Evolutionary conservation across 1,140 invertebrate species (phyloP), one percentile per base, ranked within the genome.

Genomic region (Popillia japonica): DNA sequence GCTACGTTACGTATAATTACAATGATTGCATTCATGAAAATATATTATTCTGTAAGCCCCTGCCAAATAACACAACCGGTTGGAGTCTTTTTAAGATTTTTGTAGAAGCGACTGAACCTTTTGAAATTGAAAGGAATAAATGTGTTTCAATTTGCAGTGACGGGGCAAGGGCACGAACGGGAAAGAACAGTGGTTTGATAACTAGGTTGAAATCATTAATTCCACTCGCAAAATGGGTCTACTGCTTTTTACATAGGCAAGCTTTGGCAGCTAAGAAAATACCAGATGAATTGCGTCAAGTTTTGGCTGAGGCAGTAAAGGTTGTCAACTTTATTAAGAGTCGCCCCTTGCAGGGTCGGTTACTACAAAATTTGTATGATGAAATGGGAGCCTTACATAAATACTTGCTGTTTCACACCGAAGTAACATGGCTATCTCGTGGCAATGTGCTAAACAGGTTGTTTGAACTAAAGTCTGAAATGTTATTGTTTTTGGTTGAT

Each of bases 81-180:
- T n/a, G n/a, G n/a, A n/a, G n/a, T n/a, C n/a, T n/a, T n/a, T n/a
- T n/a, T n/a, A n/a, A n/a, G n/a, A n/a, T n/a, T n/a, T n/a, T n/a
- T n/a, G n/a, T n/a, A n/a, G n/a, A n/a, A 34, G 27, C 27, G 27
- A 34, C 27, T 34, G 4, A 34, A 34, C 27, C 27, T 34, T 34
- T 34, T 34, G 27, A 34, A 34, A 34, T 34, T 34, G 27, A 34
- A 34, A 1, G 27, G 27, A 4, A 34, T 4, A 48, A 48, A 48
- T 48, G 44, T 17, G n/a, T 48, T 48, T 82, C 82, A 79, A 83
- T 85, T 83, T 86, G 84, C 75, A 86, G 83, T 77, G 86, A 86
- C 77, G 83, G 83, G 75, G 83, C 84, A 73, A 84, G 83, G 83
- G 82, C 85, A 20, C 86, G 86, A 83, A 82, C 83, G 61, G 82